A percentile compares a stretch with the other conserved stretches of the same genome.
phyloP scores from a whole-genome alignment of 2,113 vertebrate genomes.

The Oriolus oriolus region DNA sequence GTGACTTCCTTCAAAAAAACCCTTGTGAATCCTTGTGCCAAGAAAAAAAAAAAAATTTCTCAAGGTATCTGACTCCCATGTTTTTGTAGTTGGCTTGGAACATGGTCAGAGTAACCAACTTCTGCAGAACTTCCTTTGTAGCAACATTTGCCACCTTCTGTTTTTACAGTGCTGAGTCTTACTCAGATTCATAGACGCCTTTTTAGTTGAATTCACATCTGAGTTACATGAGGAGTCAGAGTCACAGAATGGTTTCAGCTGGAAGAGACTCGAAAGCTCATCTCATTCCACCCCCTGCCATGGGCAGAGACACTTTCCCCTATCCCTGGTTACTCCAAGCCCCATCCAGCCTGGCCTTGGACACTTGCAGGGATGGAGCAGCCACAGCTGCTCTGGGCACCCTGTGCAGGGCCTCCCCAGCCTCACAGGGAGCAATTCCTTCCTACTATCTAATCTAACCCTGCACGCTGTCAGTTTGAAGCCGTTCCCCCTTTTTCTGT shows the following conservation, averaged over 20 bases:
- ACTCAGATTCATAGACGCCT: neutral
- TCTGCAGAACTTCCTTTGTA: neutral
- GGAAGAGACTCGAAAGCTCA: neutral
- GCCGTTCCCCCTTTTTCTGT: neutral
- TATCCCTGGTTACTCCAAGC: rapidly evolving
- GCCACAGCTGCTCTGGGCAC: neutral
- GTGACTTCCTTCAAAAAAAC: neutral
- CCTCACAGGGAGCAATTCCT: neutral
- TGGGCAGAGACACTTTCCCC: neutral
- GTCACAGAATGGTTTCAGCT: neutral
- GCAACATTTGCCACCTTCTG: neutral
- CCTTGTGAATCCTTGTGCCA: neutral
- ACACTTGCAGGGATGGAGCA: neutral
- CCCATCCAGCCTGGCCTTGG: rapidly evolving
- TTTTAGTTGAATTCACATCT: neutral
- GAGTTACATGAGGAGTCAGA: neutral
- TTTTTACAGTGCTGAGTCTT: neutral
- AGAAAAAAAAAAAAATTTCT: neutral
- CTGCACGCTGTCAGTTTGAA: neutral
- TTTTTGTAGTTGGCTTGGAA: neutral
- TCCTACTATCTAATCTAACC: neutral
- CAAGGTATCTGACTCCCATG: neutral
- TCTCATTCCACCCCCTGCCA: neutral
- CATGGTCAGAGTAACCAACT: neutral
- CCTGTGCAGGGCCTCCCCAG: rapidly evolving